phyloP scores from a whole-genome alignment of 2,113 vertebrate genomes.

The Taxidea taxus region DNA sequence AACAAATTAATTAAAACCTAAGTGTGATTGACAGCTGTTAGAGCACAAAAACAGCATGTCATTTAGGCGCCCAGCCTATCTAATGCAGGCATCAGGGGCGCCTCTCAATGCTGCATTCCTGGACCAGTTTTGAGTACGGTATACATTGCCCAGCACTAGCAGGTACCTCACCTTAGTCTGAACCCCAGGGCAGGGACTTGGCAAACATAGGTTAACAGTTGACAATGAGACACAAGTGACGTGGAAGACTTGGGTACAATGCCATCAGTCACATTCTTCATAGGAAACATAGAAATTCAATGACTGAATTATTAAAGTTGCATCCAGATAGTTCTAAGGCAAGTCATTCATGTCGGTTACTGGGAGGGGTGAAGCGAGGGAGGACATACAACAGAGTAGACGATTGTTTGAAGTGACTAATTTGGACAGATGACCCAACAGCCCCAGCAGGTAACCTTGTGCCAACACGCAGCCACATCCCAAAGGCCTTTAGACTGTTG shows the following conservation, averaged over 20 bases:
- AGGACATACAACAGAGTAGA: background rate
- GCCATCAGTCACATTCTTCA: background rate
- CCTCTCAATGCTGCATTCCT: background rate
- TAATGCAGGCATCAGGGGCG: background rate
- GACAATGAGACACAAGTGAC: background rate
- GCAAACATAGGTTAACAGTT: background rate
- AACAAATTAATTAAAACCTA: background rate
- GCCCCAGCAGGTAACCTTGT: background rate
- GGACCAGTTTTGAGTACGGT: background rate
- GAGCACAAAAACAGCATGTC: background rate
- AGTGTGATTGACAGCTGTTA: background rate
- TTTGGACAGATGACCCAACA: background rate
- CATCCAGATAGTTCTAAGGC: background rate
- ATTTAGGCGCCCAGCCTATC: background rate
- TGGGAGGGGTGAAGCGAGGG: no score
- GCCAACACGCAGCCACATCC: background rate
- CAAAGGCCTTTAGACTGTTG: background rate
- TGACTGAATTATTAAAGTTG: constrained; percentile 17
- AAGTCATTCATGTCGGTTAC: background rate
- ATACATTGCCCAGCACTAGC: background rate
- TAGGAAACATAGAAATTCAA: background rate
- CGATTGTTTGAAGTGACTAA: background rate
- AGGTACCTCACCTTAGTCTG: background rate
- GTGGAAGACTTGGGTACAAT: background rate
- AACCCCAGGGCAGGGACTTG: background rate